Conservation (phyloP, 2,888 invertebrate species). For the Elegia similella region DNA sequence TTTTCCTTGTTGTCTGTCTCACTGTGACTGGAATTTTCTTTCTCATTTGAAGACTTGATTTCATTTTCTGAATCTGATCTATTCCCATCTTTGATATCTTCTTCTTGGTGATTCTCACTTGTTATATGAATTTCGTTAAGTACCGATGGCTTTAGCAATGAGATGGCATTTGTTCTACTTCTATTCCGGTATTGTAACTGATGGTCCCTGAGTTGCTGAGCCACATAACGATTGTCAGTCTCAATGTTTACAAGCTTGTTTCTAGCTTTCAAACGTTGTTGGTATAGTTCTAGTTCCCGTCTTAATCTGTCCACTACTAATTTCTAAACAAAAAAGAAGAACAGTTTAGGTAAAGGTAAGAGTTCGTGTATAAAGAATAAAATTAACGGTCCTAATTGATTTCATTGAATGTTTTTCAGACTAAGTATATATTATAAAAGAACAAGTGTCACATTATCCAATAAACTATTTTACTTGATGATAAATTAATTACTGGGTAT, state of each 20-base stretch:
- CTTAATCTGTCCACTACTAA: conserved; percentile 79
- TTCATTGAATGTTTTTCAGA: too few relatives aligned
- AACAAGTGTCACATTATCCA: too few relatives aligned
- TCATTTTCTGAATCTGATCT: conserved; percentile 68
- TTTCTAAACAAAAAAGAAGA: conserved; percentile 62
- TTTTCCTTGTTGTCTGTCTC: conserved; percentile 58
- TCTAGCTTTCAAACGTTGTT: conserved; percentile 66
- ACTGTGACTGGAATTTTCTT: conserved; percentile 63
- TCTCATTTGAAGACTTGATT: conserved; percentile 54
- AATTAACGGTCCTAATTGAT: too few relatives aligned
- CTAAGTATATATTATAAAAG: too few relatives aligned
- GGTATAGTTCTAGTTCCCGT: conserved; percentile 79
- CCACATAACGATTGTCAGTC: conserved; percentile 68
- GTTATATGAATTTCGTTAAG: conserved; percentile 73
- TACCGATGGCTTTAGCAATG: conserved; percentile 71
- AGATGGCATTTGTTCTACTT: conserved; percentile 49
- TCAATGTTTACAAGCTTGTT: conserved; percentile 70
- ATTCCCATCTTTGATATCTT: conserved; percentile 46
- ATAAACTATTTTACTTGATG: too few relatives aligned
- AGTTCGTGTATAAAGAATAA: conserved; percentile 4
- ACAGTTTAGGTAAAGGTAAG: conserved; percentile 15
- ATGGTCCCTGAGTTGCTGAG: conserved; percentile 71
- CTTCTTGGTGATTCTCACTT: conserved; percentile 57
- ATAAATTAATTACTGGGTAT: too few relatives aligned
- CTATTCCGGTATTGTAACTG: conserved; percentile 61